Evolutionary conservation across 2,113 vertebrate species (phyloP).

Genomic region (Pseudois nayaur): DNA sequence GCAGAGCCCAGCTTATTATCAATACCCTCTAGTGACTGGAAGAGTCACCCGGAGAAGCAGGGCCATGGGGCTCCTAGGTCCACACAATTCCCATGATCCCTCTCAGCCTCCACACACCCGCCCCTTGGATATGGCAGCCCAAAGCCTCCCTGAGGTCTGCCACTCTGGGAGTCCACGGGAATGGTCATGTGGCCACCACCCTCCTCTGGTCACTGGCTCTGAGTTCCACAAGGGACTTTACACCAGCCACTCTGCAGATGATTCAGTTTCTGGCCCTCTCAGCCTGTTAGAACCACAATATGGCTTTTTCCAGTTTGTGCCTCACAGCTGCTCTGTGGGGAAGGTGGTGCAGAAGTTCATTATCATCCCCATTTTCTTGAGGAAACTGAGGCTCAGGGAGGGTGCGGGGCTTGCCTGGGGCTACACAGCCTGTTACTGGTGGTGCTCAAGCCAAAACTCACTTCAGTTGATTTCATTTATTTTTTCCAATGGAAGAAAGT

Average conservation of each 20-base stretch:
- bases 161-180: neutral
- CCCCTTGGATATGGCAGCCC: neutral
- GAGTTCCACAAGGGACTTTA: neutral
- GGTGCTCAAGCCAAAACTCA: neutral
- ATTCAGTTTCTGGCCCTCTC: neutral
- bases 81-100: neutral
- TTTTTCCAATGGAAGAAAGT: neutral
- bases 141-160: neutral
- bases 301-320: neutral
- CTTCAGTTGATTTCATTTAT: neutral
- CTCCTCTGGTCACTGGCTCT: neutral
- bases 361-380: neutral
- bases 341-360: rapidly evolving
- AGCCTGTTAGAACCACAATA: neutral
- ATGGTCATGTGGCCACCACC: neutral
- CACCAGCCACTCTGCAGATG: neutral
- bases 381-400: neutral
- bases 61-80: neutral
- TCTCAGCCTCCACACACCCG: neutral
- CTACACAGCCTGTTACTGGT: neutral
- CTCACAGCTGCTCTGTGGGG: neutral
- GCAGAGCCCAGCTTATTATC: neutral
- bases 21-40: neutral
- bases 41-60: neutral
- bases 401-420: rapidly evolving